These are phyloP conservation scores for Seira ritae DNA, from an alignment of 2,888 invertebrate genomes.

Conservation along the genomic window DNA sequence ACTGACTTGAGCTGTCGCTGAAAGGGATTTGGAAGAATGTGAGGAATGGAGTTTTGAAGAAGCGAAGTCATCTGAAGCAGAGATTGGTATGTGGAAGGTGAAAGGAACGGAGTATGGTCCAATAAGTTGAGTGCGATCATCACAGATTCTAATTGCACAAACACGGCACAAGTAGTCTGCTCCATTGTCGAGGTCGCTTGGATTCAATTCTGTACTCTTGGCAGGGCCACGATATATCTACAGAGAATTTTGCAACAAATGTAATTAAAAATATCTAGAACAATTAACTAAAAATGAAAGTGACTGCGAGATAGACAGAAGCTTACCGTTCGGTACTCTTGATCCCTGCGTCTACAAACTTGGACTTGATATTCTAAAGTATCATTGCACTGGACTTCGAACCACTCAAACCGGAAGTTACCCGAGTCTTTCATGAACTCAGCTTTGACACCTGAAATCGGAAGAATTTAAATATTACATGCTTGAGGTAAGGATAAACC, in stretches of 20 bases:
- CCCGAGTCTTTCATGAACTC: slow-evolving; percentile 64
- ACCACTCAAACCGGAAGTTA: slow-evolving; percentile 67
- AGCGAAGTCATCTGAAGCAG: slow-evolving; percentile 61
- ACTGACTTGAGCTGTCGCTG: slow-evolving; percentile 68
- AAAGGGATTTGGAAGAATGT: slow-evolving; percentile 68
- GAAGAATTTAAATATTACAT: slow-evolving; percentile 15
- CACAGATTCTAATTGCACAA: slow-evolving; percentile 83
- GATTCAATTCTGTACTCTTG: slow-evolving; percentile 80
- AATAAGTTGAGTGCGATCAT: slow-evolving; percentile 79
- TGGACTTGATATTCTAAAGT: slow-evolving; percentile 87
- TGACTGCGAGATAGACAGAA: not conserved
- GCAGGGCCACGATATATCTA: slow-evolving; percentile 84
- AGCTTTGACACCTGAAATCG: slow-evolving; percentile 65
- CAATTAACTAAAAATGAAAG: slow-evolving; percentile 1
- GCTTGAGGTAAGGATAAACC: too few species aligned
- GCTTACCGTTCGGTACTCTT: slow-evolving; percentile 59
- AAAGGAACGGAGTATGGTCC: slow-evolving; percentile 84
- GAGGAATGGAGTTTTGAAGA: slow-evolving; percentile 67
- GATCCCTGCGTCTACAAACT: slow-evolving; percentile 74
- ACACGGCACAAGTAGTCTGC: slow-evolving; percentile 87
- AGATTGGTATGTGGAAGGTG: slow-evolving; percentile 79
- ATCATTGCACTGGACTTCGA: slow-evolving; percentile 77
- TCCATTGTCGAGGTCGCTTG: slow-evolving; percentile 82
- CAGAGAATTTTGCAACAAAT: slow-evolving; percentile 50
- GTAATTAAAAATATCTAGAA: slow-evolving; percentile 26